Evolutionary conservation across 1,140 invertebrate genomes (phyloP).

Genomic region (Belonocnema kinseyi): DNA sequence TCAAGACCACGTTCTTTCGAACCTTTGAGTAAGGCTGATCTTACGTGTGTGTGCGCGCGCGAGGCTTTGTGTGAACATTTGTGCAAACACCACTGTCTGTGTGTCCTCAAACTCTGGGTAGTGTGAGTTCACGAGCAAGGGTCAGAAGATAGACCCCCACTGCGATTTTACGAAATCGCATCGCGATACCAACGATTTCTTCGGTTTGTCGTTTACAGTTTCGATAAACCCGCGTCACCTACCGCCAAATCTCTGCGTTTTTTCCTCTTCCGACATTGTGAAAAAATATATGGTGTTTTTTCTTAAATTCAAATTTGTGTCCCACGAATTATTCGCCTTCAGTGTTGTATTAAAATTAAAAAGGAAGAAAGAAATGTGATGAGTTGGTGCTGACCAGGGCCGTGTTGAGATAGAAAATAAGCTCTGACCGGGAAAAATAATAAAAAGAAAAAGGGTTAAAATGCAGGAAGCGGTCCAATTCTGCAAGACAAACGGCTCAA

Average conservation of each 20-base stretch:
- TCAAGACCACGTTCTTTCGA: no score
- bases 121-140: conserved; percentile 28
- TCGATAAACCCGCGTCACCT: conserved; percentile 54
- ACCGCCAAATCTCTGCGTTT: conserved; percentile 48
- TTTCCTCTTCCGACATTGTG: conserved; percentile 30
- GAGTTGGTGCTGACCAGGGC: no score
- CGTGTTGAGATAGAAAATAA: no score
- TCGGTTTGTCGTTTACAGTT: conserved; percentile 51
- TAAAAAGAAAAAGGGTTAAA: no score
- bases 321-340: background rate
- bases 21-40: conserved; percentile 36
- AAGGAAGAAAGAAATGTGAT: no score
- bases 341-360: background rate
- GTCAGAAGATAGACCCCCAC: conserved; percentile 50
- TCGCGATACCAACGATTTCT: conserved; percentile 60
- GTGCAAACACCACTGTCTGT: conserved; percentile 41
- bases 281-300: background rate
- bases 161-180: conserved; percentile 52
- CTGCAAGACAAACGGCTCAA: no score
- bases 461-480: no score
- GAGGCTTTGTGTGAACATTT: conserved; percentile 45
- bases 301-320: background rate
- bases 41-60: conserved; percentile 48
- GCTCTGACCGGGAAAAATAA: no score
- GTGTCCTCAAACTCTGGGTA: conserved; percentile 34